phyloP scores from a whole-genome alignment of 2,113 vertebrate species.

The Mirounga angustirostris region DNA sequence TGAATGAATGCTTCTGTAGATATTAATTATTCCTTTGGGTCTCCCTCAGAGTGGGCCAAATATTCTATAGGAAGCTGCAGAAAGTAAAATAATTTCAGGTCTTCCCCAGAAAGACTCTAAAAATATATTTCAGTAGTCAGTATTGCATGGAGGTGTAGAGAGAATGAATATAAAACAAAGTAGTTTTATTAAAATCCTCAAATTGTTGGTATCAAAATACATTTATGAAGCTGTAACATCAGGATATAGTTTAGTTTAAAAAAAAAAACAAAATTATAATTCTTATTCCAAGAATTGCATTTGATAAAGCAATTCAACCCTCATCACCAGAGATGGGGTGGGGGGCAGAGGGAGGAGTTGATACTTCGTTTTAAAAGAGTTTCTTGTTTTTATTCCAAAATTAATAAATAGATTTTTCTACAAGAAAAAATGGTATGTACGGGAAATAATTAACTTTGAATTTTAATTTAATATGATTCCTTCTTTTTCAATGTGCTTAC shows the following conservation, averaged over 20 bases:
- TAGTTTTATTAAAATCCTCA: constrained; percentile 47
- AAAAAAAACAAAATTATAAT: not conserved
- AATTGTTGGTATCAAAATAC: not conserved
- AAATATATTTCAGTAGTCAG: constrained; percentile 34
- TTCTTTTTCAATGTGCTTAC: constrained; percentile 24
- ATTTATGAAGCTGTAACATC: not conserved
- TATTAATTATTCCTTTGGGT: constrained; percentile 56
- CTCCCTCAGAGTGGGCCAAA: not conserved
- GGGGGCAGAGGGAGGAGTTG: not conserved
- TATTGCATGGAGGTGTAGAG: not conserved
- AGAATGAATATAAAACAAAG: constrained; percentile 4
- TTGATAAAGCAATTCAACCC: not conserved
- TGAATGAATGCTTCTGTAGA: constrained; percentile 67
- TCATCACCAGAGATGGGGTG: not conserved
- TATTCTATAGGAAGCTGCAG: constrained; percentile 52
- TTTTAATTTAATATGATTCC: constrained; percentile 55
- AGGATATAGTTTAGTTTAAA: not conserved
- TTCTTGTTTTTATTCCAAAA: constrained; percentile 32
- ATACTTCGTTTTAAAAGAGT: not conserved
- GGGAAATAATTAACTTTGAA: constrained; percentile 4
- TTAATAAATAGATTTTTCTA: not conserved
- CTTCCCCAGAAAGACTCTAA: constrained; percentile 48
- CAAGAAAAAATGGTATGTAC: not conserved
- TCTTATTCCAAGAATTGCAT: constrained; percentile 2
- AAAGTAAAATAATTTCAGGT: constrained; percentile 54